phyloP scores from a whole-genome alignment of 2,888 invertebrate species.

The Monopis laevigella region DNA sequence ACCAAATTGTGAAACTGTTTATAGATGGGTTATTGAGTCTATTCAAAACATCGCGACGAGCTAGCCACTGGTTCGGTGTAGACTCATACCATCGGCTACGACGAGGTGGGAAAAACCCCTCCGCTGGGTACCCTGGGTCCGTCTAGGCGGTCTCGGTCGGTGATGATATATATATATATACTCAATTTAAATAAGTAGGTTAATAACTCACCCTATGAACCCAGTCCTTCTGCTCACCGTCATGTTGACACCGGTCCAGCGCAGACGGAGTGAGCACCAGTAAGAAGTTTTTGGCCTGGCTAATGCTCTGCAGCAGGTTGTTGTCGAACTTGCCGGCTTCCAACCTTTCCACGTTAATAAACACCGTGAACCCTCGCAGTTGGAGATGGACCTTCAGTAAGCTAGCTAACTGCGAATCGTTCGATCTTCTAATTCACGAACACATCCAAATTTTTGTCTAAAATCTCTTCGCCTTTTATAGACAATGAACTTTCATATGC shows the following conservation, averaged over 20 bases:
- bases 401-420: slow-evolving; percentile 96
- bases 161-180: too few species aligned
- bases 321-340: slow-evolving; percentile 99
- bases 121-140: too few species aligned
- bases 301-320: slow-evolving; percentile 94
- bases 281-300: slow-evolving; percentile 96
- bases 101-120: too few species aligned
- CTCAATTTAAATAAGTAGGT: too few species aligned
- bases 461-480: slow-evolving; percentile 76
- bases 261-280: slow-evolving; percentile 95
- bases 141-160: too few species aligned
- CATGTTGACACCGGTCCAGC: slow-evolving; percentile 92
- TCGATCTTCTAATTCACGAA: slow-evolving; percentile 98
- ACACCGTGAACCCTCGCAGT: slow-evolving; percentile 93
- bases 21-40: too few species aligned
- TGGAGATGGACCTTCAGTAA: slow-evolving; percentile 96
- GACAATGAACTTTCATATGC: slow-evolving; percentile 73
- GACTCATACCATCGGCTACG: too few species aligned
- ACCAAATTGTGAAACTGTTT: too few species aligned
- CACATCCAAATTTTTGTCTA: slow-evolving; percentile 93
- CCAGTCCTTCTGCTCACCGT: slow-evolving; percentile 97
- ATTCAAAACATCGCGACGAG: too few species aligned
- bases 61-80: too few species aligned
- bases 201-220: slow-evolving; percentile 92
- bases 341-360: slow-evolving; percentile 97